Evolutionary conservation across 2,888 invertebrate genomes (phyloP), one percentile per base, ranked within the genome.

Genomic region (Elgonia sp.): DNA sequence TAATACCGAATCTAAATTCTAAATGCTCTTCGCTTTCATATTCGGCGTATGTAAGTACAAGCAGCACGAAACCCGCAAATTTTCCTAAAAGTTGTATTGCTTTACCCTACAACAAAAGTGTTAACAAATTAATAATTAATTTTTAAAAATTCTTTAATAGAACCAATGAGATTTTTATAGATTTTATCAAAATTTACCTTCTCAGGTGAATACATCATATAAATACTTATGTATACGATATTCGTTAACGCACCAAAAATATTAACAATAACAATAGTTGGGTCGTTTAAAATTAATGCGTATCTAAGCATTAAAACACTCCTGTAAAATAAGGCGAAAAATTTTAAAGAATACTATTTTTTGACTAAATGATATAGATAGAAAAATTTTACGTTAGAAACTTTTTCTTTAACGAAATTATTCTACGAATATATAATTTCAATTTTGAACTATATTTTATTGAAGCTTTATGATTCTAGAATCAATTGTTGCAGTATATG

Each of bases 231-330:
- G 93, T 98, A 98, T 5, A 96, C 86, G 2, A 96, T 93, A 93
- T 97, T 98, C 73, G 97, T 95, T 0, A 96, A 94, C 86, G 97
- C 95, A 88, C 98, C 98, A 92, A 97, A 96, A 72, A 97, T 93
- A 94, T 98, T 98, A 21, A 98, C 97, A 92, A 96, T 96, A 69
- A 97, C 96, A 97, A 98, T 97, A 0, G 96, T 96, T 89, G 95
- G 94, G 93, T 98, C 98, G 67, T 96, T 95, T 86, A 98, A 95
- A 63, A 98, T 95, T 89, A 96, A 95, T 20, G 97, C 97, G 94
- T 97, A 97, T 92, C 97, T 97, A 87, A 98, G 95, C 95, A 97
- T 97, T 83, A 98, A 95, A 60, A 96, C 93, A 79, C 96, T 96
- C 95, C 98, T 98, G 94, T 88, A 95, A 60, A 65, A 65, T n/a